Conservation (phyloP, 2,797 vertebrate genomes). For the Telmatherina bonti region DNA sequence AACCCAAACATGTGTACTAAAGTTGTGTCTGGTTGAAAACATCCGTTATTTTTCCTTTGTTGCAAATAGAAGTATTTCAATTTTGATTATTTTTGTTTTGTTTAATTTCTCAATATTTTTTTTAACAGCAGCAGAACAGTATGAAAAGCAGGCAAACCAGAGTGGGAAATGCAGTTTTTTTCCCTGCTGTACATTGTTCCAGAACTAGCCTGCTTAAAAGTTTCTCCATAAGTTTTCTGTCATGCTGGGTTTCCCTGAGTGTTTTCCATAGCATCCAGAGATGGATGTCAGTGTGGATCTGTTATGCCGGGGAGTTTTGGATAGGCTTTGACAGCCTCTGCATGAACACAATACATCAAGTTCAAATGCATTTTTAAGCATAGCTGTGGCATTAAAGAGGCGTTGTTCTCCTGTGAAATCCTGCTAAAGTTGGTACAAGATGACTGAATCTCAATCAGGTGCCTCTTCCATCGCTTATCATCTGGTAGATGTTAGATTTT, state of each 20-base stretch:
- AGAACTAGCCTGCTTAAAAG: not conserved
- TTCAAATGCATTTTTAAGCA: slow-evolving; percentile 13
- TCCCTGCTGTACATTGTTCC: not conserved
- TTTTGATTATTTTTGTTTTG: not conserved
- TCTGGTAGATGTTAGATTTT: not conserved
- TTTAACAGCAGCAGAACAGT: too few relatives aligned
- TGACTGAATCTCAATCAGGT: not conserved
- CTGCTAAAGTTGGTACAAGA: not conserved
- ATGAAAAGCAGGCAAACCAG: too few relatives aligned
- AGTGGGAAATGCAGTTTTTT: not conserved
- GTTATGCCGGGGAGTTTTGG: slow-evolving; percentile 8
- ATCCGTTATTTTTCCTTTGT: too few relatives aligned
- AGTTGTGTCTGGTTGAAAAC: too few relatives aligned
- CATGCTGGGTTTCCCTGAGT: slow-evolving; percentile 7
- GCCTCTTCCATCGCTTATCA: not conserved
- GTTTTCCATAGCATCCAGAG: slow-evolving; percentile 12
- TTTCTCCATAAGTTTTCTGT: slow-evolving; percentile 8
- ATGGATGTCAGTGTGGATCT: slow-evolving; percentile 10
- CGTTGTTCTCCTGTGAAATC: not conserved
- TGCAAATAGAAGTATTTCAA: not conserved
- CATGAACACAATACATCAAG: slow-evolving; percentile 10
- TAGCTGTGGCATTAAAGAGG: not conserved
- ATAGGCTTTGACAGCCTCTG: slow-evolving; percentile 23
- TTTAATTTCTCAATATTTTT: not conserved
- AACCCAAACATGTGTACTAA: not conserved